Percentiles rank a stretch among this genome's conserved stretches.
Evolutionary conservation across 2,888 invertebrate genomes (phyloP).

Genomic region (Xestia xanthographa): DNA sequence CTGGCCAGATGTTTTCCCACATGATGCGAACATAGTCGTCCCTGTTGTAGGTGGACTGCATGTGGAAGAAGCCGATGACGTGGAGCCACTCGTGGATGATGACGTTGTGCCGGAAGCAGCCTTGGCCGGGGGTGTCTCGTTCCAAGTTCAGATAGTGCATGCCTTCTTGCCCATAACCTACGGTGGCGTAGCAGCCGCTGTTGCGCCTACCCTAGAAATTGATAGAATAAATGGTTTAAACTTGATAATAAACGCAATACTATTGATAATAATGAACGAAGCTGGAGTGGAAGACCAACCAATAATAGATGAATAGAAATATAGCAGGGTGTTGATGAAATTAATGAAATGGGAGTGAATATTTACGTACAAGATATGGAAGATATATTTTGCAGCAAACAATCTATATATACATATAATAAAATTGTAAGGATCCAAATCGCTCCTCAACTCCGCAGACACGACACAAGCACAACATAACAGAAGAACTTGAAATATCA

Average conservation of each 20-base stretch:
- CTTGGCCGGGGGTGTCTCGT: slow-evolving; percentile 80
- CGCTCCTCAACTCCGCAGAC: too few relatives aligned
- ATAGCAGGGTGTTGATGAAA: too few relatives aligned
- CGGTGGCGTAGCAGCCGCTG: slow-evolving; percentile 76
- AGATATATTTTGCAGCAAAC: too few relatives aligned
- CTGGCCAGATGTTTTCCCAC: slow-evolving; percentile 91
- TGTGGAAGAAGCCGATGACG: slow-evolving; percentile 77
- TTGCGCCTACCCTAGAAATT: slow-evolving; percentile 64
- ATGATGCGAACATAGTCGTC: slow-evolving; percentile 90
- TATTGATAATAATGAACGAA: not conserved
- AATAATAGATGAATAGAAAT: not conserved
- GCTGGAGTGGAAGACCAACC: not conserved
- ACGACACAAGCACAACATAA: too few relatives aligned
- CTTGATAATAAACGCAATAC: not conserved
- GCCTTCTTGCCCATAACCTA: slow-evolving; percentile 74
- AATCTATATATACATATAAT: too few relatives aligned
- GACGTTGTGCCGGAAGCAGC: slow-evolving; percentile 89
- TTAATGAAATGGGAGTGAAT: too few relatives aligned
- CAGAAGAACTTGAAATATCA: too few relatives aligned
- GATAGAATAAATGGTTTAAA: not conserved
- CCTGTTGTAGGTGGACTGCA: slow-evolving; percentile 78
- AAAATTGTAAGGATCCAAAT: too few relatives aligned
- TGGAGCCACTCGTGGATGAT: slow-evolving; percentile 92
- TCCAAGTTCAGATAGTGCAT: slow-evolving; percentile 86
- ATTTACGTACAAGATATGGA: too few relatives aligned